Conservation (phyloP, 2,797 vertebrate genomes). For the Neosilurus mollespiculum region DNA sequence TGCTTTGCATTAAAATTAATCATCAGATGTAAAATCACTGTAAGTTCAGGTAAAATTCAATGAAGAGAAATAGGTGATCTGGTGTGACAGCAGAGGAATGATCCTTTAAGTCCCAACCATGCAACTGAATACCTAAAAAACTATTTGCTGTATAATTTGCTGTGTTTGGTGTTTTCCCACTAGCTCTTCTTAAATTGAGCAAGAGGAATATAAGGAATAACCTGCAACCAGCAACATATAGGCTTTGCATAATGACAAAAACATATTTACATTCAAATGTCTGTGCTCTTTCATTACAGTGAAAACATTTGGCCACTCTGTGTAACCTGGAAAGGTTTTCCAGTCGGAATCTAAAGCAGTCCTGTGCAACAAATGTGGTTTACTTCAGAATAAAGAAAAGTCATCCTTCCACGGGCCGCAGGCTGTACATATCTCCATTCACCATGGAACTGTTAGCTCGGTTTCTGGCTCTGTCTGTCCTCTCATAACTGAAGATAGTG, state of each 20-base stretch:
- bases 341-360: constrained; percentile 1
- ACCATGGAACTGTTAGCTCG: constrained; percentile 66
- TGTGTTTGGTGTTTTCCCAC: background rate
- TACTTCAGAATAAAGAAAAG: background rate
- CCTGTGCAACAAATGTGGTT: background rate
- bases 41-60: background rate
- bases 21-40: background rate
- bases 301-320: constrained; percentile 44
- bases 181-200: constrained; percentile 13
- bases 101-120: background rate
- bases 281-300: constrained; percentile 15
- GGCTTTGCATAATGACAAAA: constrained; percentile 31
- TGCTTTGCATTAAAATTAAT: background rate
- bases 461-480: constrained; percentile 71
- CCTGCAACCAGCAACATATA: constrained; percentile 30
- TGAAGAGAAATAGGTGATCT: background rate
- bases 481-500: constrained; percentile 81
- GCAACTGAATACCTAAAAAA: constrained; percentile 1
- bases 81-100: background rate
- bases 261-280: constrained; percentile 53
- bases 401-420: constrained; percentile 73
- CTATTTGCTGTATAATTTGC: background rate
- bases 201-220: constrained; percentile 28
- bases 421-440: constrained; percentile 77
- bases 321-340: constrained; percentile 13